These are phyloP conservation scores for Mus pahari DNA, from an alignment of 2,113 vertebrate species.

Conservation along the genomic window DNA sequence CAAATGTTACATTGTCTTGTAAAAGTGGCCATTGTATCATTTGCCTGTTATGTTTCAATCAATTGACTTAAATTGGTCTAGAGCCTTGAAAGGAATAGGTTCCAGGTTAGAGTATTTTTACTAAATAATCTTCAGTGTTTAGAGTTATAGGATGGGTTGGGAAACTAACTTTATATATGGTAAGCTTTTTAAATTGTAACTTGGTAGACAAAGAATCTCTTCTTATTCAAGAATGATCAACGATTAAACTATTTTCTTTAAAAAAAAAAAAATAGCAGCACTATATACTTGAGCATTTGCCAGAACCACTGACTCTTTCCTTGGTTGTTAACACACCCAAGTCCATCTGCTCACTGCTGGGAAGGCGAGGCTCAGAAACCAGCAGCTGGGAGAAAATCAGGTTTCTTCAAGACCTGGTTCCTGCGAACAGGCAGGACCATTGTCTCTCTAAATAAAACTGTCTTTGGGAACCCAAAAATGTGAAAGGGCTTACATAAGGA, in stretches of 20 bases:
- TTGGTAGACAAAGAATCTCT: neutral
- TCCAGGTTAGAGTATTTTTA: constrained; percentile 56
- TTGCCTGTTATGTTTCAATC: constrained; percentile 62
- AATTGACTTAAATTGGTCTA: constrained; percentile 49
- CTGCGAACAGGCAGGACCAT: neutral
- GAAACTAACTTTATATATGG: constrained; percentile 19
- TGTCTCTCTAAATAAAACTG: neutral
- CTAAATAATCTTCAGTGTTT: constrained; percentile 43
- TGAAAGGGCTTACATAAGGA: neutral
- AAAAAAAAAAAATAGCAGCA: neutral
- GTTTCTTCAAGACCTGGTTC: neutral
- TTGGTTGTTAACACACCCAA: neutral
- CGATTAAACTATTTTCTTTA: neutral
- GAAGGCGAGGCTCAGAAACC: neutral
- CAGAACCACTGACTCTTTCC: neutral
- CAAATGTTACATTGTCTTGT: constrained; percentile 52
- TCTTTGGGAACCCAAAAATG: neutral
- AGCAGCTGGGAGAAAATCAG: neutral
- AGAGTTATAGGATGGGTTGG: constrained; percentile 13
- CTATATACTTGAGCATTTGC: neutral
- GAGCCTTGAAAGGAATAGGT: constrained; percentile 21
- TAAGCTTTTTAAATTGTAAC: neutral
- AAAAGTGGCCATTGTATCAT: constrained; percentile 41
- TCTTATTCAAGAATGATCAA: constrained; percentile 19
- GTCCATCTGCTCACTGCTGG: neutral